Evolutionary conservation across 2,113 vertebrate species (phyloP), one percentile per base, ranked within the genome.

Genomic region (Sander vitreus): DNA sequence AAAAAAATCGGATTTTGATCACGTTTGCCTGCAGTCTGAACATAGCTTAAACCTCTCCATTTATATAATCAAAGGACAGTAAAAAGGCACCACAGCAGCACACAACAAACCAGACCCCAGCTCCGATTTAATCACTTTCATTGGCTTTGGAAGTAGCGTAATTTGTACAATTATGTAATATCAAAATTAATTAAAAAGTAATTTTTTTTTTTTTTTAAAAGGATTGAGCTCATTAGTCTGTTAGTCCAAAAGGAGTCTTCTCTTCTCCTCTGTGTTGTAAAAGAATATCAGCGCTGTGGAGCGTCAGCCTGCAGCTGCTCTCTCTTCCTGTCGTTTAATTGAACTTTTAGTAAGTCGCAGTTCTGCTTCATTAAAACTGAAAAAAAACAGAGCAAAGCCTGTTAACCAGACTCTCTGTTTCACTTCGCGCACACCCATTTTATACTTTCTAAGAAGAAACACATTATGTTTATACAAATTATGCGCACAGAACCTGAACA

Each of bases 291-390:
- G 66, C 47, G 11, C 9, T 23, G 73, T 67, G 62, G 18, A 11
- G 23, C 21, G 1, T n/a, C 66, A 18, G 73, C 50, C 74, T 73
- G 54, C 47, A 76, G 77, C 72, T 33, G 33, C 67, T 23, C 65
- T 57, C 14, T 55, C 51, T 64, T 59, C 19, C 71, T 51, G 10
- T 50, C 48, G 7, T 64, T 60, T 30, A 57, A 48, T 55, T 62
- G 5, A 54, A 45, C 55, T 54, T 68, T 55, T 54, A 73, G 67
- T 65, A 71, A 30, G 51, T 27, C 54, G 23, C 54, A 60, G 60
- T 68, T 78, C 62, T 60, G 74, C 81, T 77, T 73, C 68, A 60
- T 78, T 74, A 67, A 55, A 50, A 45, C 15, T 68, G 47, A 59
- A 33, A 33, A 33, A 60, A 54, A 60, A 45, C 15, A 53, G n/a